Percentiles rank a stretch among this genome's conserved stretches.
Evolutionary conservation across 2,797 vertebrate genomes (phyloP).

Genomic region (Melanotaenia pygmaea): DNA sequence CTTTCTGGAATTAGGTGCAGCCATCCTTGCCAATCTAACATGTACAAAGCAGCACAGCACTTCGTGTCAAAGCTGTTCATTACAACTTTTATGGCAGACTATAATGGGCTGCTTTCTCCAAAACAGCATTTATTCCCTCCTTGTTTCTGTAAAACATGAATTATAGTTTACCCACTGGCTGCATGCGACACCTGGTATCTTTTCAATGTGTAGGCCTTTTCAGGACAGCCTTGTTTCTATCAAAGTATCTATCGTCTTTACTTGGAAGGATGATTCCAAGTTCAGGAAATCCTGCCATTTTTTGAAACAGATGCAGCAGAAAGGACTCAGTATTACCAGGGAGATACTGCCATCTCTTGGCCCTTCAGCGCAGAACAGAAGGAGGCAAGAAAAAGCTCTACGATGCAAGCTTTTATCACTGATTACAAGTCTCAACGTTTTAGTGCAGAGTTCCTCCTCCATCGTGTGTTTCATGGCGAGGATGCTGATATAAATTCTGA

Average conservation of each 20-base stretch:
- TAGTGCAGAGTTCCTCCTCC: background rate
- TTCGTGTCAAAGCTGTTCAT: constrained; percentile 23
- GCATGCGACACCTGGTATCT: background rate
- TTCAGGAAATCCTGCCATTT: background rate
- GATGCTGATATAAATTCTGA: background rate
- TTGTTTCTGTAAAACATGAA: background rate
- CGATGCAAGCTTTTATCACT: background rate
- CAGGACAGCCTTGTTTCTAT: background rate
- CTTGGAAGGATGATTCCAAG: background rate
- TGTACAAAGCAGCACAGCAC: constrained; percentile 6
- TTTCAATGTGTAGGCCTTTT: background rate
- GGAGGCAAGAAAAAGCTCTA: background rate
- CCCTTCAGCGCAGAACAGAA: constrained; percentile 10
- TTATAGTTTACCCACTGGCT: constrained; percentile 6
- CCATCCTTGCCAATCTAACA: constrained; percentile 16
- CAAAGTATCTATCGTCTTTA: background rate
- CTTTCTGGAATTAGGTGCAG: constrained; percentile 19
- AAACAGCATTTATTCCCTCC: constrained; percentile 5
- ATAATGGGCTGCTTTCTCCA: constrained; percentile 11
- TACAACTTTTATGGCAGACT: constrained; percentile 16
- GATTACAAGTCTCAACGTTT: background rate
- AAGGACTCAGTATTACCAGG: too few relatives aligned
- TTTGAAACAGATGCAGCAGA: background rate
- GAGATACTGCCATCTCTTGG: constrained; percentile 43
- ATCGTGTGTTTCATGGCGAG: background rate